Base-by-base conservation (phyloP, 64 coral and sea anemone species). In the Montipora foliosa region DNA sequence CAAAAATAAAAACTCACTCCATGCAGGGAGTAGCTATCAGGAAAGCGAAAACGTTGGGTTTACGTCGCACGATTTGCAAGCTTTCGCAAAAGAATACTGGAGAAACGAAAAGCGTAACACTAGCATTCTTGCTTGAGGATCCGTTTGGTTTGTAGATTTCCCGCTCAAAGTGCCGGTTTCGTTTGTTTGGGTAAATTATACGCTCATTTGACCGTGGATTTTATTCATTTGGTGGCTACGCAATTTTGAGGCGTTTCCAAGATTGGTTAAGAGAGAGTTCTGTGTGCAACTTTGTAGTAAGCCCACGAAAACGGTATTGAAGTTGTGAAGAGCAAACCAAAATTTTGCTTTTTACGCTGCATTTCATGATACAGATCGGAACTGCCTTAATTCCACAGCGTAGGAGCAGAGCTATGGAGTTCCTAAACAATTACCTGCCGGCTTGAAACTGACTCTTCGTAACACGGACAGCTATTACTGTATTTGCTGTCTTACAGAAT, bases 1-100 rank as follows among this genome's bases (percentile, higher is more conserved):
- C 66, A 86, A 71, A 86, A 86, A 86, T 86, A 86, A 86, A 62
- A 72, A 72, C n/a, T 71, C 60, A 86, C 82, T 71, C 46, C 66
- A 86, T 86, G 82, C 82, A 72, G 46, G 44, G 67, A 72, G 45
- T 86, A 71, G 64, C 45, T 86, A 44, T 67, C 6, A 57, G 19
- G 46, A 86, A 68, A 86, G 29, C 57, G 11, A 86, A 82, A 14
- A 71, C 62, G 20, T 70, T 17, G 45, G 82, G 64, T 20, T 86
- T 8, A 19, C 46, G 12, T 69, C 47, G 82, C 45, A 22, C 13
- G 6, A 71, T 86, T 71, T 71, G 44, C 62, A 21, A 51, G 66
- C 6, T 71, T 86, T n/a, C 11, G 14, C 11, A 9, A 37, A 70
- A 9, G 66, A 86, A 7, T 4, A 15, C 19, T 69, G 49, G 17